Evolutionary conservation across 2,888 invertebrate species (phyloP).

Genomic region (Drosophila mayaguana): DNA sequence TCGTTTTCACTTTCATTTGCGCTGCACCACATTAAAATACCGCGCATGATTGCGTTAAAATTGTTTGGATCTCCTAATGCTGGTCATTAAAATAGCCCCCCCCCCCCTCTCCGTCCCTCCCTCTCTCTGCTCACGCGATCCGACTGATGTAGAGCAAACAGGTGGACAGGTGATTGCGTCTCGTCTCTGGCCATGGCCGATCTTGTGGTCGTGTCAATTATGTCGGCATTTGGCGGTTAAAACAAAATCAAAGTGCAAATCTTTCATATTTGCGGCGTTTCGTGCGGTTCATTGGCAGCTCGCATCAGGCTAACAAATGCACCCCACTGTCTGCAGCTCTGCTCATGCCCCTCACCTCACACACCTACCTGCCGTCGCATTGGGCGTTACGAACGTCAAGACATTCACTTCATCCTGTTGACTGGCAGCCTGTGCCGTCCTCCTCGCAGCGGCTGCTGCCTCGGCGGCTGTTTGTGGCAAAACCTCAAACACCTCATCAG

Average conservation of each 20-base stretch:
- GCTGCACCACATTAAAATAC: constrained; percentile 74
- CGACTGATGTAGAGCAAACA: constrained; percentile 13
- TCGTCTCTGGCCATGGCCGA: neutral
- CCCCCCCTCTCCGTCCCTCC: neutral
- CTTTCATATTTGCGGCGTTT: constrained; percentile 74
- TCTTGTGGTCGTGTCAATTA: constrained; percentile 70
- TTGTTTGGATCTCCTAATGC: constrained; percentile 80
- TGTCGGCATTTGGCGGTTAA: constrained; percentile 68
- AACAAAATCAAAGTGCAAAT: constrained; percentile 79
- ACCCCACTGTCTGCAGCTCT: neutral
- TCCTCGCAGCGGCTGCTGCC: constrained; percentile 9
- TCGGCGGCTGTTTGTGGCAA: constrained; percentile 57
- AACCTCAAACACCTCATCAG: constrained; percentile 67
- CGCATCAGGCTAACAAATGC: constrained; percentile 10
- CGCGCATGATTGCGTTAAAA: constrained; percentile 82
- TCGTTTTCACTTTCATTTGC: constrained; percentile 80
- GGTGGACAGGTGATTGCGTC: constrained; percentile 42
- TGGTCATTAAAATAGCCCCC: constrained; percentile 69
- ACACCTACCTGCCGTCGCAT: constrained; percentile 66
- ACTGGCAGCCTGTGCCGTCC: constrained; percentile 43
- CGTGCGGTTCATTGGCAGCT: constrained; percentile 65
- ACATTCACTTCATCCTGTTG: constrained; percentile 75
- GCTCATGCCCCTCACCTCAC: neutral
- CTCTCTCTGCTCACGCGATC: neutral
- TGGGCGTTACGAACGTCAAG: constrained; percentile 59